Evolutionary conservation across 2,888 invertebrate genomes (phyloP), one percentile per base, ranked within the genome.

Genomic region (Leucophenga montana): DNA sequence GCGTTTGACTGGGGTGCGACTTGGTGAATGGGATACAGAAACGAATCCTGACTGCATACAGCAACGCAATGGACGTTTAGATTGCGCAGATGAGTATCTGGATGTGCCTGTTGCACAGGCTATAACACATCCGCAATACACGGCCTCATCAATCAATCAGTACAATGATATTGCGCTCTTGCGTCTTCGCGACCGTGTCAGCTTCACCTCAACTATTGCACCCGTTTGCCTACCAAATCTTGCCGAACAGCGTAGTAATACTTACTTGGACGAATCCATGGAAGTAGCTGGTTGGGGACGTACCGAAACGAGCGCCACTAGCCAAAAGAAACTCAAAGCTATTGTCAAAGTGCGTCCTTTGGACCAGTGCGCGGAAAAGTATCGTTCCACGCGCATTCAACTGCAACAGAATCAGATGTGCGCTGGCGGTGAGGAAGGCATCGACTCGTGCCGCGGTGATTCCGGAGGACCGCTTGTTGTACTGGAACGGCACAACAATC

Each of bases 161-260:
- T 89, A 90, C 16, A 88, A 94, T 80, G 95, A 95, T 81, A 94
- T 95, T 59, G 95, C 94, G 0, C 86, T 95, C 16, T 79, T 95
- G 46, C 90, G 94, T 62, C 88, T 95, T 3, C 77, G 88, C 0
- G 82, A 85, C 1, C 85, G 90, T 14, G 92, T 92, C 0, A 33
- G 79, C 0, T 92, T 89, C 77, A 91, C 90, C 69, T 91, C 90
- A 77, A 92, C 85, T 73, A 78, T 92, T n/a, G 88, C 89, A 53
- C 92, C 93, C 0, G 90, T 93, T 53, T 93, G 93, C 75, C 79
- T 93, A 22, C 93, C 93, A 3, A 75, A 80, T 6, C 78, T 75
- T 13, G 54, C 79, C 0, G 67, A 77, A 0, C 77, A 88, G 0
- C 77, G 85, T 22, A 83, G 73, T 1, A 84, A 86, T 66, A 82